Base-by-base conservation (phyloP, 2,888 invertebrate genomes). In the Epinotia nisella region DNA sequence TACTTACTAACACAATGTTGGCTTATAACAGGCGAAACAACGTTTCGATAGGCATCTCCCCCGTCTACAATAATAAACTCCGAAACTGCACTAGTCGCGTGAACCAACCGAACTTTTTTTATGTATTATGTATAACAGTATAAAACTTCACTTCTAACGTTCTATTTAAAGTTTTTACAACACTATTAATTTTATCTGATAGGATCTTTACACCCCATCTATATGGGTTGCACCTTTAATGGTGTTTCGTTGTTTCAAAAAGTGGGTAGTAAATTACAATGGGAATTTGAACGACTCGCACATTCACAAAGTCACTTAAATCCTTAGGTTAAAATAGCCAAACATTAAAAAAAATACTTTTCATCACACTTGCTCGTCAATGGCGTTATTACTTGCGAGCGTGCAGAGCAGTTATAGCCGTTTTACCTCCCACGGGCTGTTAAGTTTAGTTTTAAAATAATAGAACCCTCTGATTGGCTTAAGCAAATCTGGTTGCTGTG, bases 51-150 rank as follows among this genome's bases (percentile, higher is more conserved):
- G 64, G 39, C 56, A 69, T 73, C 73, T 73, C 73, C 73, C 73
- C 59, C 58, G 73, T 53, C 73, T 51, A 64, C 73, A 68, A 73
- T 62, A 73, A 58, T 73, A 73, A 73, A 73, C 73, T 73, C 64
- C 29, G 58, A 64, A 73, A 73, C 73, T 73, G 69, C 72, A 62
- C 68, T 64, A 73, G 53, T 73, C 76, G 76, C 77, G 76, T 76
- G 78, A 76, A 75, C 59, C 51, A 45, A 53, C 70, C 78, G 65
- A 78, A 81, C 78, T 49, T 82, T 82, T 80, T 80, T 82, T 79
- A 79, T 78, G 79, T 82, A 73, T 82, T 80, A 80, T 81, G 76
- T 76, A 78, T 78, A 76, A 76, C 71, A 77, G 76, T 82, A 80
- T 80, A 77, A 39, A 69, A 68, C 70, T 78, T 76, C 72, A 80